Conservation (phyloP, 2,888 invertebrate species). For the Antitype chi region DNA sequence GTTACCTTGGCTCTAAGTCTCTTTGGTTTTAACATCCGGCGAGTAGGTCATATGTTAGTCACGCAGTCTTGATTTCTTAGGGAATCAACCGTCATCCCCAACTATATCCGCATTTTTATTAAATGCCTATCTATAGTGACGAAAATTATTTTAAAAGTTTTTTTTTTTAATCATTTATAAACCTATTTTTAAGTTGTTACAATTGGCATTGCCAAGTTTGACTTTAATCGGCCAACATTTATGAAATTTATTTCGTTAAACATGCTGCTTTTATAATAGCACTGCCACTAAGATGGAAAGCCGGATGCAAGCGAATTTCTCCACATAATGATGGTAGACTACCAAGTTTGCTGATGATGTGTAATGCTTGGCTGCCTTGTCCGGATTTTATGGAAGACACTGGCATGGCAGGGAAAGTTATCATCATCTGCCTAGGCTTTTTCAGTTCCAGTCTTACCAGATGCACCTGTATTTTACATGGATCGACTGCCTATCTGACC, state of each 20-base stretch:
- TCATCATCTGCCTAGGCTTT: too few relatives aligned
- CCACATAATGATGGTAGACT: not conserved
- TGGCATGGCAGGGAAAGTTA: not conserved
- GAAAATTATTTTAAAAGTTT: not conserved
- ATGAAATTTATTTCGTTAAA: not conserved
- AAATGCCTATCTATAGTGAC: constrained; percentile 3
- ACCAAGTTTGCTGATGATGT: not conserved
- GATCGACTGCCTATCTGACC: too few relatives aligned
- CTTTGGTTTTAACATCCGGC: constrained; percentile 22
- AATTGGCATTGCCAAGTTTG: constrained; percentile 1
- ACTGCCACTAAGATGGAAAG: not conserved
- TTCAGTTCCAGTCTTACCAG: too few relatives aligned
- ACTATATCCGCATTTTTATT: constrained; percentile 9
- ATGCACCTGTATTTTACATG: too few relatives aligned
- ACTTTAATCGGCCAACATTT: not conserved
- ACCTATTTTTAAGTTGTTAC: not conserved
- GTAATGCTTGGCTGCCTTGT: not conserved
- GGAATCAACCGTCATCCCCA: constrained; percentile 9
- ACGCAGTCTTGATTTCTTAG: constrained; percentile 8
- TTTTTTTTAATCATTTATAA: not conserved
- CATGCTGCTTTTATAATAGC: not conserved
- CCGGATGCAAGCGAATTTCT: constrained; percentile 17
- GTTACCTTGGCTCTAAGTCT: constrained; percentile 7
- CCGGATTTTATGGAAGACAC: not conserved
- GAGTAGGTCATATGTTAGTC: constrained; percentile 19